Percentiles rank a stretch among this genome's conserved stretches.
Evolutionary conservation across 2,888 invertebrate genomes (phyloP).

Genomic region (Heliconius aoede): DNA sequence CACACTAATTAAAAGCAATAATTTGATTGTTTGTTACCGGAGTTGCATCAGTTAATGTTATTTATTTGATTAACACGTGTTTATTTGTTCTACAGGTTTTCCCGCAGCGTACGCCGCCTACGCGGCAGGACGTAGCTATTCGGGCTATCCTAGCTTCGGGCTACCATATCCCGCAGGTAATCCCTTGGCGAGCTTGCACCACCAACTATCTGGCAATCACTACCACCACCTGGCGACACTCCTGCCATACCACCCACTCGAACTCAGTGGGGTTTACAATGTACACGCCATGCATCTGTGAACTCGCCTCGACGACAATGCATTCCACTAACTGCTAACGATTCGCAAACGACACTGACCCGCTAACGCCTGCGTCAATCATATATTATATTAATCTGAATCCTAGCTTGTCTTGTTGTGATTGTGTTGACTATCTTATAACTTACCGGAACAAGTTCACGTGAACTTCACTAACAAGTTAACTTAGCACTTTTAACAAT

Average conservation of each 20-base stretch:
- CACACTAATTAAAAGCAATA: conserved; percentile 63
- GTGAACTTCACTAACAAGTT: conserved; percentile 79
- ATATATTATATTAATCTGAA: conserved; percentile 60
- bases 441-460: conserved; percentile 76
- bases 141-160: conserved; percentile 99
- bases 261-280: conserved; percentile 86
- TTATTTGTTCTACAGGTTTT: conserved; percentile 89
- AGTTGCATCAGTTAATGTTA: conserved; percentile 34
- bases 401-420: conserved; percentile 71
- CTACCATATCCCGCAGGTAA: conserved; percentile 99
- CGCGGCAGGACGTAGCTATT: conserved; percentile 97
- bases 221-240: conserved; percentile 86
- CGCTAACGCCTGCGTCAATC: conserved; percentile 66
- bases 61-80: conserved; percentile 55
- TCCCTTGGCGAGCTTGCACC: conserved; percentile 91
- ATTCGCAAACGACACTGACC: conserved; percentile 65
- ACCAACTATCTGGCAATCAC: conserved; percentile 86
- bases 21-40: conserved; percentile 57
- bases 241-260: conserved; percentile 87
- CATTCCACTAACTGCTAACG: conserved; percentile 80
- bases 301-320: conserved; percentile 84
- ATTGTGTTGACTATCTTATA: conserved; percentile 72
- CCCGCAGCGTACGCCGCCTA: conserved; percentile 98
- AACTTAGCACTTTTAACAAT: conserved; percentile 80
- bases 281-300: conserved; percentile 92